Percentiles rank a stretch among this genome's conserved stretches.
Evolutionary conservation across 2,797 vertebrate species (phyloP).

Genomic region (Phataginus tetradactyla): DNA sequence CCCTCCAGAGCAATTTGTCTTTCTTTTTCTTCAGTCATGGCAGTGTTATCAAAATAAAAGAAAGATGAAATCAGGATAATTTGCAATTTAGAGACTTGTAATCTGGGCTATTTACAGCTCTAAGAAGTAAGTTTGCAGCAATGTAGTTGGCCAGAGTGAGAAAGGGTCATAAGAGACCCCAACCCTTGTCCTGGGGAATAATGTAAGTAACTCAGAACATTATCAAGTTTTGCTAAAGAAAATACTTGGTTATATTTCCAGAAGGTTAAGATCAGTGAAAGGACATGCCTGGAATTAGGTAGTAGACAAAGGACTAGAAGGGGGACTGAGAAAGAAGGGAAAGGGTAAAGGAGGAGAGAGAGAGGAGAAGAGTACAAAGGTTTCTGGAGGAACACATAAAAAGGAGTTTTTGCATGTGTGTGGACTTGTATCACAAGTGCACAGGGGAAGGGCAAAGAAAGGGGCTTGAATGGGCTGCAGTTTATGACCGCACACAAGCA

Average conservation of each 20-base stretch:
- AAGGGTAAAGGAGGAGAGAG: background rate
- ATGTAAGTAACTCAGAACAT: background rate
- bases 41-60: slow-evolving; percentile 15
- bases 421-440: background rate
- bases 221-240: background rate
- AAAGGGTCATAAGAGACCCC: background rate
- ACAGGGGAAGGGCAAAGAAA: background rate
- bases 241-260: background rate
- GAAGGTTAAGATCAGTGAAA: background rate
- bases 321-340: background rate
- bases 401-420: background rate
- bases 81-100: background rate
- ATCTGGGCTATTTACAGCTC: background rate
- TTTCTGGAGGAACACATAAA: background rate
- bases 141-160: background rate
- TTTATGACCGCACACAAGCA: background rate
- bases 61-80: background rate
- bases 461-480: background rate
- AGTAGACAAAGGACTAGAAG: background rate
- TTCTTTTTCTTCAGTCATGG: slow-evolving; percentile 24
- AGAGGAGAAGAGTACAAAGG: background rate
- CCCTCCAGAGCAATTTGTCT: background rate
- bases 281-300: background rate
- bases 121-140: background rate
- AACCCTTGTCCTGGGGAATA: background rate